Conservation (phyloP, 30 jellyfish, hydroid and myxozoan species). For the Mastigias papua region DNA sequence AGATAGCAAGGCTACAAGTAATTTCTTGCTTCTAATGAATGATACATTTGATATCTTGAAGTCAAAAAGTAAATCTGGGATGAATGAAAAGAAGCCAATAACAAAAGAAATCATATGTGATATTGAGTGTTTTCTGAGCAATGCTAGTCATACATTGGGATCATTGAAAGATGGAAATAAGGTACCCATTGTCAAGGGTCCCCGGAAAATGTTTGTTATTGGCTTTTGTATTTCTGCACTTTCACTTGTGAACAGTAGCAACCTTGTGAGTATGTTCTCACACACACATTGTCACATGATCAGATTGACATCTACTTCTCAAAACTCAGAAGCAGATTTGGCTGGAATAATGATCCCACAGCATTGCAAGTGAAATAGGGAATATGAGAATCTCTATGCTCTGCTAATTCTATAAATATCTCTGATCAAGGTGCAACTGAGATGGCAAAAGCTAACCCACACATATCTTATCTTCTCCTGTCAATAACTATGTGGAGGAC, state of each 20-base stretch:
- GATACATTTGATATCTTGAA: too few relatives aligned
- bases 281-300: constrained; percentile 47
- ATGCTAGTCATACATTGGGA: neutral
- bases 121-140: neutral
- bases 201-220: constrained; percentile 24
- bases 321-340: constrained; percentile 39
- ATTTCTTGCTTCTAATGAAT: too few relatives aligned
- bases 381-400: constrained; percentile 36
- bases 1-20: too few relatives aligned
- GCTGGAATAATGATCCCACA: constrained; percentile 61
- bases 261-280: constrained; percentile 49
- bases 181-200: neutral
- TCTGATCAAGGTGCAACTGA: neutral
- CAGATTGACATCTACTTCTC: constrained; percentile 36
- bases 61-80: too few relatives aligned
- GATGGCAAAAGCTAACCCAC: constrained; percentile 30
- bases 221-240: constrained; percentile 25
- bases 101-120: neutral
- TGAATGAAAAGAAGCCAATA: too few relatives aligned
- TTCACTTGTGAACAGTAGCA: constrained; percentile 5
- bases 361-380: constrained; percentile 45
- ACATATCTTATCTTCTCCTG: constrained; percentile 5
- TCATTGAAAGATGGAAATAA: constrained; percentile 17
- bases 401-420: constrained; percentile 41
- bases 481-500: constrained; percentile 49